These are phyloP conservation scores for Oryzaephilus surinamensis DNA, from an alignment of 1,140 invertebrate species.

Conservation along the genomic window DNA sequence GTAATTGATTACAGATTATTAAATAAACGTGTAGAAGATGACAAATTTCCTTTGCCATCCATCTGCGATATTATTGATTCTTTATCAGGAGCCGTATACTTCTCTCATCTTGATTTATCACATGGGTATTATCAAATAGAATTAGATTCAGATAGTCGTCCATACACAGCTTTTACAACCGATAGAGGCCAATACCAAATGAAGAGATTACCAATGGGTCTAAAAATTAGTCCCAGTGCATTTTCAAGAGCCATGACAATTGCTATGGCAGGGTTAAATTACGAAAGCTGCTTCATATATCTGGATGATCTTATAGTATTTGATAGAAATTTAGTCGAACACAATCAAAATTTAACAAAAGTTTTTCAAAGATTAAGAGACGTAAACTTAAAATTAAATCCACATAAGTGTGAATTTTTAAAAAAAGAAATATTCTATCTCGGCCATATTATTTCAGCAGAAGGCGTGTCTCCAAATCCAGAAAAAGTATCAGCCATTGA, in stretches of 20 bases:
- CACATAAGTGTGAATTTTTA: too few species aligned
- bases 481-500: too few species aligned
- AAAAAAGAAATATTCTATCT: too few species aligned
- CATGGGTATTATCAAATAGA: conserved; percentile 39
- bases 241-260: too few species aligned
- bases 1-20: conserved; percentile 23
- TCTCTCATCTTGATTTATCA: conserved; percentile 14
- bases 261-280: conserved; percentile 17
- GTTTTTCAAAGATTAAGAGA: conserved; percentile 5
- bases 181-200: conserved; percentile 21
- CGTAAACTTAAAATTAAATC: conserved; percentile 12
- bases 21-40: conserved; percentile 21
- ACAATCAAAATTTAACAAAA: conserved; percentile 13
- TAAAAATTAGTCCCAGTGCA: conserved; percentile 17
- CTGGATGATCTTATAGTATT: too few species aligned
- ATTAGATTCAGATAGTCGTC: conserved; percentile 26
- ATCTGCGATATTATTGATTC: conserved; percentile 14
- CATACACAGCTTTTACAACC: conserved; percentile 27
- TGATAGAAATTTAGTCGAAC: conserved; percentile 10
- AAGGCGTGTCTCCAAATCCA: too few species aligned
- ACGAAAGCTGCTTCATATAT: conserved; percentile 14
- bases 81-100: conserved; percentile 16
- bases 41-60: conserved; percentile 38
- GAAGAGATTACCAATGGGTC: conserved; percentile 15
- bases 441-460: too few species aligned